Base-by-base conservation (phyloP, 2,888 invertebrate species). In the Bimastos eiseni region DNA sequence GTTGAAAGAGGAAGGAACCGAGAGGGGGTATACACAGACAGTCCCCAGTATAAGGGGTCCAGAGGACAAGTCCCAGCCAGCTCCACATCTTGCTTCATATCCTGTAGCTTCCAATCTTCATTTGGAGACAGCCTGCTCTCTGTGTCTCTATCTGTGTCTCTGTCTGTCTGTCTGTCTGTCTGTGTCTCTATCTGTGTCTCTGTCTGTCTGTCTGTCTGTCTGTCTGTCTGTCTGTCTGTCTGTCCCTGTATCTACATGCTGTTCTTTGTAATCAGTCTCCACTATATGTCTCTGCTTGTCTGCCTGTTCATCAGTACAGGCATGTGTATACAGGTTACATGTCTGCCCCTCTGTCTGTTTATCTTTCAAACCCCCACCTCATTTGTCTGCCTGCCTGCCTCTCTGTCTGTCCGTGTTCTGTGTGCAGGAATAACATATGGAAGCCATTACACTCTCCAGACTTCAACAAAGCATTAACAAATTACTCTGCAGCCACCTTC, bases 391-490 rank as follows among this genome's bases (percentile, higher is more conserved):
- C 70, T 70, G 70, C n/a, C 30, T 70, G n/a, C 11, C 70, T 70
- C 30, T 17, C 70, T n/a, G 70, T n/a, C 70, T n/a, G n/a, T 70
- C 70, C 13, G 0, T 30, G 8, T n/a, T 70, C n/a, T 30, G 70
- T 70, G 70, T 70, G 70, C 70, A 8, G 70, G 70, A 70, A 70
- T 70, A 70, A 70, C 70, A 70, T 70, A 37, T 86, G 86, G 86
- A 86, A 37, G 36, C 37, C 86, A 86, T 86, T 37, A 86, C 21
- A 86, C 21, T n/a, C 86, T 36, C 86, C 86, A 86, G 86, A 86
- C 34, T 37, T 36, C 36, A 86, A 86, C 86, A 86, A 86, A 86
- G 37, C 86, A 86, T 86, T 86, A 86, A 86, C 86, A 86, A 86
- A 86, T 86, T 36, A 86, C 86, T 86, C 19, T 86, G 36, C 37